Evolutionary conservation across 2,888 invertebrate species (phyloP), one percentile per base, ranked within the genome.

Genomic region (Neoaliturus tenellus): DNA sequence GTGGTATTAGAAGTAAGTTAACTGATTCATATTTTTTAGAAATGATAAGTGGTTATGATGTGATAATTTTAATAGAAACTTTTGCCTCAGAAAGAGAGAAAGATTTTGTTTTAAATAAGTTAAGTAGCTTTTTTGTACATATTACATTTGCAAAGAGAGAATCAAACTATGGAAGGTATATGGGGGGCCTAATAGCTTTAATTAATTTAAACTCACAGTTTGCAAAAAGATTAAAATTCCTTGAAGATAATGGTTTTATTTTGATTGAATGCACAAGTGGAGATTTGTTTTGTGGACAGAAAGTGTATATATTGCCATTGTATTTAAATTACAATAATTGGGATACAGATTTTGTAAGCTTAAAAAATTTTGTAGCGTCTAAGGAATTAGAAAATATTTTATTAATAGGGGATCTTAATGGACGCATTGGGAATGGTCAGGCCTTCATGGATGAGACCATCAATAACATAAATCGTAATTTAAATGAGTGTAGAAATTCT

Each of bases 31-130:
- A 69, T 69, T 4, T 69, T 69, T 8, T 69, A 33, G 20, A 69
- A 3, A 31, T 69, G 2, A 10, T 33, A 69, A 69, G 14, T 6
- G n/a, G 10, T 20, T 69, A 31, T 69, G 10, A 69, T 69, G 10
- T 69, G 6, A n/a, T 69, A 31, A 33, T 69, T n/a, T 69, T 69
- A n/a, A 69, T 69, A 33, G 69, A 69, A 33, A 69, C 69, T 6
- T 69, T 69, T 69, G 25, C 10, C 8, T 33, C 69, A 8, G 69
- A 69, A 33, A 69, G n/a, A 8, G 69, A 33, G 14, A 6, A 31
- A 31, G 69, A 28, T 31, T 69, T 33, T 20, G 31, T 69, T 69
- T n/a, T 33, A 33, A 69, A 20, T 69, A 28, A n/a, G 12, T 33
- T 69, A 33, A 69, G 69, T 69, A 69, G 33, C 3, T 28, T 6